Evolutionary conservation across 2,797 vertebrate species (phyloP).

Genomic region (Chelonia mydas): DNA sequence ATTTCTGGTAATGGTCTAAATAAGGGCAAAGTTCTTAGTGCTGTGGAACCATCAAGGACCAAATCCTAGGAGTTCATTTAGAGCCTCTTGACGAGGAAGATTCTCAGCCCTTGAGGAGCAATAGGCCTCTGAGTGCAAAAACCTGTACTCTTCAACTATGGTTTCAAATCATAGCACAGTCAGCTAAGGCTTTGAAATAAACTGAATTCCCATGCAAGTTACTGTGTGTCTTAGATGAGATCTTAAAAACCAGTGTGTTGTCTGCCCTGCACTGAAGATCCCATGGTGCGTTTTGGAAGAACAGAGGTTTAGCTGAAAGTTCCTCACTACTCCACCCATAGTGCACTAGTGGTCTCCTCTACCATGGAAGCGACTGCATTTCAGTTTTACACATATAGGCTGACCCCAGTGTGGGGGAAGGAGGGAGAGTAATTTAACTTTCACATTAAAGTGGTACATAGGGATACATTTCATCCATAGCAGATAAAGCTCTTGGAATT

Average conservation of each 20-base stretch:
- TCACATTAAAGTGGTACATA: background rate
- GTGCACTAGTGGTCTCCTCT: background rate
- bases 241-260: background rate
- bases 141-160: background rate
- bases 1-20: background rate
- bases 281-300: background rate
- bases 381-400: background rate
- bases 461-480: accelerated
- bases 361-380: no score
- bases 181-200: background rate
- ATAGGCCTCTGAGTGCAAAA: background rate
- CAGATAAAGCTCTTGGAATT: background rate
- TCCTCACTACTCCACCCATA: background rate
- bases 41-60: background rate
- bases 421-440: accelerated
- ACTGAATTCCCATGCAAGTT: background rate
- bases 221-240: background rate
- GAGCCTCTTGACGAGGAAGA: background rate
- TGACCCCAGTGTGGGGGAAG: accelerated
- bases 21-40: background rate
- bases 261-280: background rate
- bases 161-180: background rate
- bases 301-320: background rate
- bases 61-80: background rate
- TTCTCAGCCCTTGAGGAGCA: background rate